Evolutionary conservation across 2,888 invertebrate genomes (phyloP).

Genomic region (Dynastes tityus): DNA sequence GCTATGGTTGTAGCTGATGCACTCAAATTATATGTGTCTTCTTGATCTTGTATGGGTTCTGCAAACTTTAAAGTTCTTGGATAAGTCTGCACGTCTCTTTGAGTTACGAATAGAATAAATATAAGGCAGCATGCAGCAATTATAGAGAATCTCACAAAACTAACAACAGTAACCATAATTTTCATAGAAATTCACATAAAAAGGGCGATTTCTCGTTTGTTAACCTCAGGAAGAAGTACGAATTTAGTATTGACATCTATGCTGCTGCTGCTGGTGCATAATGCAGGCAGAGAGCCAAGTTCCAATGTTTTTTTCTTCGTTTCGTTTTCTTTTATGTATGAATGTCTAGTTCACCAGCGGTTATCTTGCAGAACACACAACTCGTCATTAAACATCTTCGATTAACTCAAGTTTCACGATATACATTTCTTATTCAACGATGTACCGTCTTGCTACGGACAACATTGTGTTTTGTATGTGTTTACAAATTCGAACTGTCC

Average conservation of each 20-base stretch:
- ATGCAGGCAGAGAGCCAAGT: constrained; percentile 40
- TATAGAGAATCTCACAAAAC: constrained; percentile 34
- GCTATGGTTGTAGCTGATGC: constrained; percentile 69
- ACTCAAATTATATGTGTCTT: constrained; percentile 53
- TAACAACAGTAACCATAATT: constrained; percentile 40
- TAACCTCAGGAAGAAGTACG: constrained; percentile 20
- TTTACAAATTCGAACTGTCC: constrained; percentile 10
- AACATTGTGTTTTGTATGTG: constrained; percentile 24
- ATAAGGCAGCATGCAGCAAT: constrained; percentile 6
- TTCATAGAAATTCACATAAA: constrained; percentile 17
- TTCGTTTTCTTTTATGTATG: constrained; percentile 24
- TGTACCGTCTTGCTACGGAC: constrained; percentile 1
- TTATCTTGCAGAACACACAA: constrained; percentile 17
- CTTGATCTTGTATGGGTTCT: constrained; percentile 55
- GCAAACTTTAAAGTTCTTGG: constrained; percentile 55
- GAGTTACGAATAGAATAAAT: constrained; percentile 50
- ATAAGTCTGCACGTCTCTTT: constrained; percentile 53
- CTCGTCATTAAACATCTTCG: constrained; percentile 12
- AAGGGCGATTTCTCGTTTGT: constrained; percentile 19
- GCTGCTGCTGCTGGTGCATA: constrained; percentile 32
- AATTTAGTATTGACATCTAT: constrained; percentile 37
- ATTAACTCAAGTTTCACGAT: constrained; percentile 16
- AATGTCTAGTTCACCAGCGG: constrained; percentile 1
- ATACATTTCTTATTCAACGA: constrained; percentile 19
- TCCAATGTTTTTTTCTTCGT: constrained; percentile 26